phyloP scores from a whole-genome alignment of 2,888 invertebrate genomes.

The Temnothorax ravouxi region DNA sequence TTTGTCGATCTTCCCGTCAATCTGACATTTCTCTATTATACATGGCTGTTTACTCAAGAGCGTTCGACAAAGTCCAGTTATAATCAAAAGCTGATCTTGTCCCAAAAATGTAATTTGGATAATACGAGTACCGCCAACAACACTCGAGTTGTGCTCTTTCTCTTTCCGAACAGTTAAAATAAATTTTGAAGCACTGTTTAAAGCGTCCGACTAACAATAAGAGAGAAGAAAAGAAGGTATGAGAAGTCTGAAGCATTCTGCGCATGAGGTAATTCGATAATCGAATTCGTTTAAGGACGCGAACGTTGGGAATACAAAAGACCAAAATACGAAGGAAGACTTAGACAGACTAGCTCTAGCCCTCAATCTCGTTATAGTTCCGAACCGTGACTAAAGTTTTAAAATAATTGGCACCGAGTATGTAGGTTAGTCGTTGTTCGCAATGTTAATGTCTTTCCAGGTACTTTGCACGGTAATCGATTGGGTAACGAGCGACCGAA shows the following conservation, averaged over 20 bases:
- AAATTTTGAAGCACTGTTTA: background rate
- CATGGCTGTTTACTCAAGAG: constrained; percentile 36
- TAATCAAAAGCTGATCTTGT: constrained; percentile 34
- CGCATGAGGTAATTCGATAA: background rate
- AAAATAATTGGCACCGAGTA: constrained; percentile 35
- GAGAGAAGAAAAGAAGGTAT: background rate
- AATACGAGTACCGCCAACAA: background rate
- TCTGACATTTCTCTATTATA: constrained; percentile 31
- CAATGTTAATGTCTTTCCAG: constrained; percentile 21
- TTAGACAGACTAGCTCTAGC: background rate
- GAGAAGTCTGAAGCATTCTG: background rate
- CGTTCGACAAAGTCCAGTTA: constrained; percentile 34
- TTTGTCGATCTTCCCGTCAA: constrained; percentile 48
- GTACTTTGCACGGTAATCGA: constrained; percentile 44
- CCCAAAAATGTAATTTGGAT: constrained; percentile 16
- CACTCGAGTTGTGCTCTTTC: background rate
- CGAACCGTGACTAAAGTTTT: constrained; percentile 30
- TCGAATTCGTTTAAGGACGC: constrained; percentile 26
- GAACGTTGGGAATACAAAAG: constrained; percentile 7
- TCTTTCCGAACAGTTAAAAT: background rate
- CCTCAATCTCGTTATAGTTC: constrained; percentile 13
- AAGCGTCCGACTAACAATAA: background rate
- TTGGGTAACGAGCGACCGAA: constrained; percentile 65
- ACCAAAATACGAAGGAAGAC: background rate
- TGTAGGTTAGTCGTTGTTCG: constrained; percentile 33